These are phyloP conservation scores for Nesoenas mayeri DNA, from an alignment of 2,113 vertebrate species.

Conservation along the genomic window DNA sequence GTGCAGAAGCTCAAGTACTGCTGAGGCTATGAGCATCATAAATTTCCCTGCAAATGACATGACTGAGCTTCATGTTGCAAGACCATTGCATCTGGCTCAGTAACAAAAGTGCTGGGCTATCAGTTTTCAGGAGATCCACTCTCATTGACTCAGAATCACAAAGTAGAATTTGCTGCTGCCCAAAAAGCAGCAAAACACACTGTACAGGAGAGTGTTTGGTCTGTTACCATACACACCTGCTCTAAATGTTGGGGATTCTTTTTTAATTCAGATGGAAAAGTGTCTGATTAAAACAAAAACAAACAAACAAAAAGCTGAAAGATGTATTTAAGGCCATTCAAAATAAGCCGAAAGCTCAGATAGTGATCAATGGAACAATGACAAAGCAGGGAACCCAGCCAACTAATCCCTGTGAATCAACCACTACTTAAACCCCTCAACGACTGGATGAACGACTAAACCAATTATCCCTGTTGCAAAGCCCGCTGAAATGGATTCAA, in stretches of 20 bases:
- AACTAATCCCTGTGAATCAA: slow-evolving; percentile 37
- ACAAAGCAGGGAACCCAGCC: not conserved
- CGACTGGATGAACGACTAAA: not conserved
- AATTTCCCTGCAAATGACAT: not conserved
- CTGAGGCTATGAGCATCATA: not conserved
- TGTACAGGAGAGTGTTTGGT: not conserved
- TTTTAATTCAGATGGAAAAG: not conserved
- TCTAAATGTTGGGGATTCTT: not conserved
- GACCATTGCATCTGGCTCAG: not conserved
- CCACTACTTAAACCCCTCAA: not conserved
- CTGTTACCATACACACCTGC: not conserved
- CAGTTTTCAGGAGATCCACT: not conserved
- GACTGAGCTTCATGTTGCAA: not conserved
- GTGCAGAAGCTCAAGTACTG: slow-evolving; percentile 50
- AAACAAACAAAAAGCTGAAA: not conserved
- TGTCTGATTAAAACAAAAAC: not conserved
- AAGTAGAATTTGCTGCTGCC: not conserved
- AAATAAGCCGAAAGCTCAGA: not conserved
- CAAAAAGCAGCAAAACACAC: not conserved
- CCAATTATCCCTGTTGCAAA: slow-evolving; percentile 18
- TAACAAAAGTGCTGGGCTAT: not conserved
- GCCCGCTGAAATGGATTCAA: not conserved
- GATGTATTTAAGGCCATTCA: not conserved
- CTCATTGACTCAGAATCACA: not conserved
- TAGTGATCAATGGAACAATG: slow-evolving; percentile 26